phyloP scores from a whole-genome alignment of 2,113 vertebrate species.

The Indicator indicator region DNA sequence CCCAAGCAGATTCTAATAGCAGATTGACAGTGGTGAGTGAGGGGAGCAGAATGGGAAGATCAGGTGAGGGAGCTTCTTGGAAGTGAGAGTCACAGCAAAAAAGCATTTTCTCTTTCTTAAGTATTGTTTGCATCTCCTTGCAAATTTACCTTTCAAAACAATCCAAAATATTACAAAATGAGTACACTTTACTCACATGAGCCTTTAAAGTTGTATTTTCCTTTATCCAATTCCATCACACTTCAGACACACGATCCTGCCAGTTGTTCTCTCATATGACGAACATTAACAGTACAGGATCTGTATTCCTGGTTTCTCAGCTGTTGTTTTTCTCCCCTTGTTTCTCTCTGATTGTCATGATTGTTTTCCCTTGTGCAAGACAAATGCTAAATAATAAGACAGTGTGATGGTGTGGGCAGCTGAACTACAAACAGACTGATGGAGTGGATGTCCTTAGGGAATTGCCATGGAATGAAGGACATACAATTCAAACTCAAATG shows the following conservation, averaged over 20 bases:
- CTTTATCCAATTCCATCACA: background rate
- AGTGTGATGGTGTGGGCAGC: background rate
- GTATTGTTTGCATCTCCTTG: background rate
- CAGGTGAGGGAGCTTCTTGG: background rate
- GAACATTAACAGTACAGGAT: background rate
- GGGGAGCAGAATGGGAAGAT: background rate
- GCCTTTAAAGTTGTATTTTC: background rate
- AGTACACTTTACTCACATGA: background rate
- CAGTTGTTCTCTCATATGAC: background rate
- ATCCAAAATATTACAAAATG: background rate
- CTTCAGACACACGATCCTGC: background rate
- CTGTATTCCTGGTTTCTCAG: background rate
- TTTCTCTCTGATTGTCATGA: background rate
- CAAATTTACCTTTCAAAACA: background rate
- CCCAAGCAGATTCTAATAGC: background rate
- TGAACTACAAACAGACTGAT: background rate
- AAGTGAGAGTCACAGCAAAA: background rate
- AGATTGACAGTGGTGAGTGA: background rate
- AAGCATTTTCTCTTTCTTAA: background rate
- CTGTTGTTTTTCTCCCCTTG: background rate
- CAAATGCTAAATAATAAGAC: background rate
- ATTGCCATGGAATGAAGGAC: background rate
- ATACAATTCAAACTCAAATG: background rate
- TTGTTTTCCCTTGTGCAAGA: background rate
- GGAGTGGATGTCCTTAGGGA: constrained; percentile 6